Conservation (phyloP, 2,113 vertebrate species). For the Misgurnus anguillicaudatus region DNA sequence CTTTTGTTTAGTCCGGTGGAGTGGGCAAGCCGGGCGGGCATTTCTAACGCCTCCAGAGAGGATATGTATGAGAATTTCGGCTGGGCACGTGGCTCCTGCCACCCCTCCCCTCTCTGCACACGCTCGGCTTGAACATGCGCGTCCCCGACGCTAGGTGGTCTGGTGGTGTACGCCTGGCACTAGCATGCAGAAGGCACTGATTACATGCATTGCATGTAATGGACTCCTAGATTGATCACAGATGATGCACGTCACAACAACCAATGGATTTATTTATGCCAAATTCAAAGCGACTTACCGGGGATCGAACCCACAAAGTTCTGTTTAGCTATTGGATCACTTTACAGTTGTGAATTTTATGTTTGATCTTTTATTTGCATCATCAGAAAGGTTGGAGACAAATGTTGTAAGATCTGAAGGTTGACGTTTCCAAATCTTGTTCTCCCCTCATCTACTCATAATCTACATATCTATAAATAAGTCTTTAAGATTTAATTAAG, state of each 20-base stretch:
- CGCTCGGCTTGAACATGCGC: slow-evolving; percentile 67
- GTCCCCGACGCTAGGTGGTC: slow-evolving; percentile 58
- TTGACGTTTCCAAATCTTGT: too few species aligned
- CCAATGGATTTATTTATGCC: neutral
- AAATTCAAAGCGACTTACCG: too few species aligned
- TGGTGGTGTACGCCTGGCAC: slow-evolving; percentile 67
- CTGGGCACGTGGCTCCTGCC: slow-evolving; percentile 57
- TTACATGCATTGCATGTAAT: neutral
- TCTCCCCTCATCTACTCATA: too few species aligned
- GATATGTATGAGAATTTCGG: slow-evolving; percentile 70
- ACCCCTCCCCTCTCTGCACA: slow-evolving; percentile 56
- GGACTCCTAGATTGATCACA: neutral
- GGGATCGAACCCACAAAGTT: too few species aligned
- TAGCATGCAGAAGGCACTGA: neutral
- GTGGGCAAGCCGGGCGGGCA: slow-evolving; percentile 49
- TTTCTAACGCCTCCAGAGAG: slow-evolving; percentile 55
- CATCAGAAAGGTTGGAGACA: too few species aligned
- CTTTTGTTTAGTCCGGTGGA: slow-evolving; percentile 74
- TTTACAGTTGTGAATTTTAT: too few species aligned
- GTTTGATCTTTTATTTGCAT: too few species aligned
- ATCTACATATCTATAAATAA: too few species aligned
- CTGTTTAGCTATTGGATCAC: too few species aligned
- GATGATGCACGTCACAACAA: neutral
- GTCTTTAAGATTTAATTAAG: too few species aligned
- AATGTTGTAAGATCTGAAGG: too few species aligned